A percentile compares a stretch with the other conserved stretches of the same genome.
phyloP scores from a whole-genome alignment of 2,888 invertebrate genomes.

The Trichopoda pennipes region DNA sequence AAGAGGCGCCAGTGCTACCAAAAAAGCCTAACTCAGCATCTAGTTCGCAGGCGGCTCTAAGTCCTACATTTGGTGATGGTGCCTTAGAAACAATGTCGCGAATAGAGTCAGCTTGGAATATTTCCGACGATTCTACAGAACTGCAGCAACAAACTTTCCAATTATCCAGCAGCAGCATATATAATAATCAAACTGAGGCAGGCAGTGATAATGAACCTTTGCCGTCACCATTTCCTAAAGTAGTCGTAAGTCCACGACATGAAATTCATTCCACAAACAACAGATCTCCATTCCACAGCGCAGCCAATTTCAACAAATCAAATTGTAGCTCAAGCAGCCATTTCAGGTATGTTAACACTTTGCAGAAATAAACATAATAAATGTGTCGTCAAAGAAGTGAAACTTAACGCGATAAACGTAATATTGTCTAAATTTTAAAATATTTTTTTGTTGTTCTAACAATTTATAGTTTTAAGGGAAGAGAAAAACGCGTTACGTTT shows the following conservation, averaged over 20 bases:
- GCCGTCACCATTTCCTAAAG: constrained; percentile 72
- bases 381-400: too few relatives aligned
- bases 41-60: constrained; percentile 57
- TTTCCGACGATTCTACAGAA: constrained; percentile 47
- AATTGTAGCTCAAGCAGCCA: constrained; percentile 56
- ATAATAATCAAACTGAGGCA: constrained; percentile 50
- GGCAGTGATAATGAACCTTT: constrained; percentile 59
- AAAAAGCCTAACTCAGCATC: constrained; percentile 61
- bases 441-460: too few relatives aligned
- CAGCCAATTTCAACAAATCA: constrained; percentile 64
- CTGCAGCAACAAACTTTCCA: constrained; percentile 33
- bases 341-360: constrained; percentile 60
- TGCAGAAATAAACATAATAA: background rate
- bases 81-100: constrained; percentile 26
- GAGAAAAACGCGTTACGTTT: too few relatives aligned
- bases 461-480: too few relatives aligned
- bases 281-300: constrained; percentile 79
- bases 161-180: constrained; percentile 32
- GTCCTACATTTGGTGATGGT: constrained; percentile 58
- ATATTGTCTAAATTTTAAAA: too few relatives aligned
- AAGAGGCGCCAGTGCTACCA: constrained; percentile 60
- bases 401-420: too few relatives aligned
- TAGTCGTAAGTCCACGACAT: constrained; percentile 77
- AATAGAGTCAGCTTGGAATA: constrained; percentile 47
- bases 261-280: constrained; percentile 73